Percentiles rank a stretch among this genome's conserved stretches.
phyloP scores from a whole-genome alignment of 2,888 invertebrate genomes.

The Leuctra nigra region DNA sequence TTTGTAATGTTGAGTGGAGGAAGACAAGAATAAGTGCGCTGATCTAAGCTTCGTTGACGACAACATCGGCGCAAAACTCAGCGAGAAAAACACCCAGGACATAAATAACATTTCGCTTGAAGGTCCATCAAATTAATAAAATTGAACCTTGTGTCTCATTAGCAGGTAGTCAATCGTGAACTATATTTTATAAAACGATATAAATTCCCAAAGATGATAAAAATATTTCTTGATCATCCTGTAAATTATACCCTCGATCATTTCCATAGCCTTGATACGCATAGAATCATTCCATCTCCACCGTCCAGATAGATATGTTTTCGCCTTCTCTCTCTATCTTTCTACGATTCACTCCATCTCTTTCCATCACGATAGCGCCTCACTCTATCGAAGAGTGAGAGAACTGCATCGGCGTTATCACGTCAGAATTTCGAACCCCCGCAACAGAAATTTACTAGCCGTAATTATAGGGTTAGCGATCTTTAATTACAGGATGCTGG shows the following conservation, averaged over 20 bases:
- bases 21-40: no score
- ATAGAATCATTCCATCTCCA: neutral
- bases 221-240: neutral
- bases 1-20: no score
- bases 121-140: no score
- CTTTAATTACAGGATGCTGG: slow-evolving; percentile 68
- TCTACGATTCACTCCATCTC: neutral
- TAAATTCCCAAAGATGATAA: neutral
- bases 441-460: slow-evolving; percentile 75
- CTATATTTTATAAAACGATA: neutral
- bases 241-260: neutral
- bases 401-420: slow-evolving; percentile 19
- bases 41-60: no score
- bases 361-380: neutral
- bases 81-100: no score
- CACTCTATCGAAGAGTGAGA: slow-evolving; percentile 3
- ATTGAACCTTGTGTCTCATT: no score
- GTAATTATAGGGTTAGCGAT: slow-evolving; percentile 76
- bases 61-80: no score
- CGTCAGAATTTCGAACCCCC: slow-evolving; percentile 44
- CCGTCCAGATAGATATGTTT: neutral
- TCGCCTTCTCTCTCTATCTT: neutral
- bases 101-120: no score
- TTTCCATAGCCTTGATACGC: neutral
- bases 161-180: no score